These are phyloP conservation scores for Brienomyrus longianalis DNA, from an alignment of 2,113 vertebrate genomes.

Conservation along the genomic window DNA sequence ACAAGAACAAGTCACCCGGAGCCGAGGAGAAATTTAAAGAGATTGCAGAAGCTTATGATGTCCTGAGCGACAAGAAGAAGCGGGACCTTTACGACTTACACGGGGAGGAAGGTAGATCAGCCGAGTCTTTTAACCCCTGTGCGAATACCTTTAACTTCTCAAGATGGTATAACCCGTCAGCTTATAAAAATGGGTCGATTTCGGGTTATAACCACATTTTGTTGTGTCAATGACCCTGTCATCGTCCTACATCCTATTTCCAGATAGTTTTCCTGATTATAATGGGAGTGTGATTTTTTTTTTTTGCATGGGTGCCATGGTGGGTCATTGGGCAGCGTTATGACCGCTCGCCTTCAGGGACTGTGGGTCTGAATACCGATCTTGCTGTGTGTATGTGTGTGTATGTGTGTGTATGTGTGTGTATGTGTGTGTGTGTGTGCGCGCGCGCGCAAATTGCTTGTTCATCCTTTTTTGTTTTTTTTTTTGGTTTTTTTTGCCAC, in stretches of 20 bases:
- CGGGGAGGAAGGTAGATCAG: conserved; percentile 75
- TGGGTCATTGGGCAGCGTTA: neutral
- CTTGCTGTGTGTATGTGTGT: neutral
- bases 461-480: neutral
- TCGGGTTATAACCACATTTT: neutral
- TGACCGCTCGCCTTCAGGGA: neutral
- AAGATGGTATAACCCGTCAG: neutral
- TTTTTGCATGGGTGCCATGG: neutral
- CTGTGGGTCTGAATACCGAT: neutral
- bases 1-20: conserved; percentile 82
- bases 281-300: neutral
- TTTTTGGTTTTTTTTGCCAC: neutral
- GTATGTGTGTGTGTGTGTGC: neutral
- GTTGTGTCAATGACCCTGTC: neutral
- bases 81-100: conserved; percentile 79
- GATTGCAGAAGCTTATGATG: conserved; percentile 87
- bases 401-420: neutral
- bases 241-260: neutral
- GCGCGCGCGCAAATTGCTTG: neutral
- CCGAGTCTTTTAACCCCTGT: neutral
- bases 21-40: conserved; percentile 90
- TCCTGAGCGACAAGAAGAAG: conserved; percentile 85
- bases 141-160: neutral
- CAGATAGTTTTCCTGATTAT: neutral
- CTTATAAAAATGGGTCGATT: neutral